Base-by-base conservation (phyloP, 2,113 vertebrate species). In the Euleptes europaea region DNA sequence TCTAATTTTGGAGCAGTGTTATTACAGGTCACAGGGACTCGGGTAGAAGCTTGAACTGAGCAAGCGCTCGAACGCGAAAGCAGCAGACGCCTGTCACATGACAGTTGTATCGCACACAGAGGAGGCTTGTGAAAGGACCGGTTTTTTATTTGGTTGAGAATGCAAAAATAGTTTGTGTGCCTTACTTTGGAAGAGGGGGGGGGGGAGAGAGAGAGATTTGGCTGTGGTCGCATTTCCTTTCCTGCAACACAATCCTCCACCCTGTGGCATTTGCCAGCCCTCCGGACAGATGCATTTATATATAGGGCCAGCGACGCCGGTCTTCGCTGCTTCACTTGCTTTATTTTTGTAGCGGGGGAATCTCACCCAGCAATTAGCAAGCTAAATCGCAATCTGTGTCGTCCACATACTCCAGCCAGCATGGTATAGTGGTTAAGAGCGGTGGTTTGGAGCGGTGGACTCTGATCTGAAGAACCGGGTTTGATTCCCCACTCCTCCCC, bases 1-100 rank as follows among this genome's bases (percentile, higher is more conserved):
- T 97, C 97, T 97, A 97, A 98, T 97, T 97, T 97, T 95, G 96
- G 96, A 97, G 92, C 51, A 79, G 96, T 96, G 96, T 96, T 97
- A 96, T 95, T 97, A 93, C 93, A 97, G 97, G 96, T 96, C 96
- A 95, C 88, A 94, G 95, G 93, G 93, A 95, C 94, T 94, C 95
- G 92, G 96, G 96, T 97, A 94, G 93, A 78, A 90, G 94, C 96
- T 97, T 95, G 93, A 96, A 94, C 66, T 1, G 11, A 93, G 93
- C 94, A 91, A 90, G 87, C 78, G 81, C 94, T 96, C 96, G 96
- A 94, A 96, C 94, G 95, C 91, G 54, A 86, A 84, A 89, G 91
- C 94, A 92, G 93, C 78, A 89, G 92, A 92, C 87, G 88, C 84
- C 12, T 91, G 88, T 95, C 96, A 94, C 95, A 86, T 89, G 95